Evolutionary conservation across 2,888 invertebrate genomes (phyloP).

Genomic region (Nomada fucata): DNA sequence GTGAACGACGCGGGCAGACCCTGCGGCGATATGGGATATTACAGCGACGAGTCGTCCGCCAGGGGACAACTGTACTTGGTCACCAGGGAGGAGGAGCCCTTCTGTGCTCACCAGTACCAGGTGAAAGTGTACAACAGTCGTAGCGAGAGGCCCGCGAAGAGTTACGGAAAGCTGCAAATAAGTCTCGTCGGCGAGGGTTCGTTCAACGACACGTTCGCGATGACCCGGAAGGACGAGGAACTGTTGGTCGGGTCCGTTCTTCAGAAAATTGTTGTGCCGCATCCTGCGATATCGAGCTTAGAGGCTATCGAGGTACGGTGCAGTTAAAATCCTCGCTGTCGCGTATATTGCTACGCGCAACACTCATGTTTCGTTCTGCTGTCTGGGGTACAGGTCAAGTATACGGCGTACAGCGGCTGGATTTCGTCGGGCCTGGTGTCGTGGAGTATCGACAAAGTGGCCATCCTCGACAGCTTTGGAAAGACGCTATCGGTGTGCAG

Average conservation of each 20-base stretch:
- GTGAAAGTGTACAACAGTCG: conserved; percentile 91
- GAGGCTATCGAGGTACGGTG: conserved; percentile 80
- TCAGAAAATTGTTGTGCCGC: conserved; percentile 94
- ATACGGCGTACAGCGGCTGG: conserved; percentile 96
- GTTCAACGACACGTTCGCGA: conserved; percentile 94
- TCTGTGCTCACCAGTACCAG: conserved; percentile 95
- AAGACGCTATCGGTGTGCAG: conserved; percentile 93
- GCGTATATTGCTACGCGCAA: too few relatives aligned
- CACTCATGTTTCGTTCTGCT: background rate
- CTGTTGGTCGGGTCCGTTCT: conserved; percentile 90
- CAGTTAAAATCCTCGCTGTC: background rate
- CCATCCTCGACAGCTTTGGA: conserved; percentile 93
- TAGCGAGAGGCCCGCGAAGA: conserved; percentile 88
- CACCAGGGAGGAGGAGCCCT: conserved; percentile 96
- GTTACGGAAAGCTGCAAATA: conserved; percentile 91
- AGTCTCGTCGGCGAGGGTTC: conserved; percentile 92
- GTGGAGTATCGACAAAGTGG: conserved; percentile 93
- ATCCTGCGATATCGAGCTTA: conserved; percentile 92
- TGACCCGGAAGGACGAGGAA: conserved; percentile 93
- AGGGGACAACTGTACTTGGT: conserved; percentile 94
- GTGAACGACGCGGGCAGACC: conserved; percentile 85
- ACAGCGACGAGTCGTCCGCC: conserved; percentile 93
- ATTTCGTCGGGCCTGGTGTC: conserved; percentile 92
- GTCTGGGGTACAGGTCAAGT: conserved; percentile 88
- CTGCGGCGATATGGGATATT: conserved; percentile 97